Base-by-base conservation (phyloP, 2,113 vertebrate genomes). In the Campylorhamphus procurvoides region DNA sequence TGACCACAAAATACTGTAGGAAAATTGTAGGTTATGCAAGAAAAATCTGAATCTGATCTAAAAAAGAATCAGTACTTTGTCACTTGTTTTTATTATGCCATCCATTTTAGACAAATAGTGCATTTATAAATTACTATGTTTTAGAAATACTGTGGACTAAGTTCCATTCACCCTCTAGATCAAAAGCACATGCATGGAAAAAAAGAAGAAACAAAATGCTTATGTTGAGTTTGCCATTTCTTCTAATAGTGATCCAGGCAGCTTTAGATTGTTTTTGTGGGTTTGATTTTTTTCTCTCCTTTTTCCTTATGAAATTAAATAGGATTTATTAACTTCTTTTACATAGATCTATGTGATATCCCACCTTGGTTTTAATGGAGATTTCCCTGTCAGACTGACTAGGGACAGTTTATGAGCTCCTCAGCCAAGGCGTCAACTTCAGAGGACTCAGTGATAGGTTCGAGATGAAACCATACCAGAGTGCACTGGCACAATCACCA, bases 81-180 rank as follows among this genome's bases (percentile, higher is more conserved):
- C 90, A 86, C 66, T 85, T 85, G 27, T 37, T 96, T 92, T 94
- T 88, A 83, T 96, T 93, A 81, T 19, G 59, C 28, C n/a, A 89
- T 50, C 39, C 12, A 66, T 87, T 89, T 77, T 75, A 84, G 63
- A 80, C 64, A 91, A 92, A 90, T 20, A 53, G 24, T 44, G 22
- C 50, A 42, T 84, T 94, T 84, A 94, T 84, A 92, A 93, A 96
- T 93, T 31, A 72, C 35, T 53, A 7, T 76, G 14, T 84, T 96
- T 94, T 82, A 40, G 84, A 90, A 91, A 90, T 77, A 81, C 18
- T 33, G 6, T 14, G 11, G 13, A 24, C 12, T 87, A 74, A 58
- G 37, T 80, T 74, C 35, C 23, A 16, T 42, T 15, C 13, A 24
- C 16, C 87, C n/a, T 71, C 50, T 59, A 92, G 56, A 96, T 80